Percentiles rank a stretch among this genome's conserved stretches.
Evolutionary conservation across 1,140 invertebrate genomes (phyloP).

Genomic region (Wiebesia pumilae): DNA sequence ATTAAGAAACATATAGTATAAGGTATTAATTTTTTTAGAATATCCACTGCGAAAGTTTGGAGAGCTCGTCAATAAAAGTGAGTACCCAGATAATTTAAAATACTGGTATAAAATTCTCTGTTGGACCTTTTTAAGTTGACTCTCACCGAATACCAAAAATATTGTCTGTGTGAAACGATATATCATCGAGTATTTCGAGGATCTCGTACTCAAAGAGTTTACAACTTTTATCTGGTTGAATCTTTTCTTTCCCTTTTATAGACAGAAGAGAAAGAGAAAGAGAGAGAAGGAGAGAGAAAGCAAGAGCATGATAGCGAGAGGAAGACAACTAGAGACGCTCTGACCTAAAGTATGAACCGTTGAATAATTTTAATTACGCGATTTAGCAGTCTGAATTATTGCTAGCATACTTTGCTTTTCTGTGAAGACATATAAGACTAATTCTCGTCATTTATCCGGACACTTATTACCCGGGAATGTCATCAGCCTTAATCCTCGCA

Average conservation of each 20-base stretch:
- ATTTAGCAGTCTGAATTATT: constrained; percentile 65
- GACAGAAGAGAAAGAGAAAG: too few relatives aligned
- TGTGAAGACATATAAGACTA: constrained; percentile 65
- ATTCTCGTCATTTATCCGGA: constrained; percentile 66
- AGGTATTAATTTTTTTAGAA: background rate
- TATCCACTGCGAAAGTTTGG: background rate
- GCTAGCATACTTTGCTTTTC: constrained; percentile 56
- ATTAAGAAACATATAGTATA: too few relatives aligned
- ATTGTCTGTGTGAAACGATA: background rate
- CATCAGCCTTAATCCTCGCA: constrained; percentile 64
- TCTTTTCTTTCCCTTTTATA: background rate
- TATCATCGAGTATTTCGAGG: background rate
- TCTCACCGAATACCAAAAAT: background rate
- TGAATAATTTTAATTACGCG: constrained; percentile 69
- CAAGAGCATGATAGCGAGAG: background rate
- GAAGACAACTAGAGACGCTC: background rate
- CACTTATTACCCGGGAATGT: constrained; percentile 69
- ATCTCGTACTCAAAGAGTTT: background rate
- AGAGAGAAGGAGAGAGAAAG: too few relatives aligned
- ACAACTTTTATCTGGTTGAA: background rate
- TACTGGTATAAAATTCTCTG: background rate
- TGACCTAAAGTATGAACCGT: constrained; percentile 64
- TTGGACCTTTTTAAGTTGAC: background rate
- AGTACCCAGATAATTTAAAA: background rate
- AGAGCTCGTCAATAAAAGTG: constrained; percentile 9